Conservation (phyloP, 2,888 invertebrate species). For the Cabera pusaria region DNA sequence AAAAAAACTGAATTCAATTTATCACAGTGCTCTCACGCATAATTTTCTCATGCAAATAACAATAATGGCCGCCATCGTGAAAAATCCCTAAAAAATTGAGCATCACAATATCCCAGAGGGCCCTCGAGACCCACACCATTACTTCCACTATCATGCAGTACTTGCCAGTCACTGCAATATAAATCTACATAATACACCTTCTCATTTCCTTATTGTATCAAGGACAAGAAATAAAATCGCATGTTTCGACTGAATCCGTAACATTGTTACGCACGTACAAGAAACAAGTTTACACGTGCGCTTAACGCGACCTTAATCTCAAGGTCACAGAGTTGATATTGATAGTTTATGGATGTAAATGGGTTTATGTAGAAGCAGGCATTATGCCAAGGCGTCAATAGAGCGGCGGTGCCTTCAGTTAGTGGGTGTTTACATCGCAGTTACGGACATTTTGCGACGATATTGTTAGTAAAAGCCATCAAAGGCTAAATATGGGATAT, state of each 20-base stretch:
- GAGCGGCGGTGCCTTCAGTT: conserved; percentile 35
- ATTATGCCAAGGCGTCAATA: conserved; percentile 44
- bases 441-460: conserved; percentile 38
- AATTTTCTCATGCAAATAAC: conserved; percentile 15
- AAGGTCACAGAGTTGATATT: conserved; percentile 14
- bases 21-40: not conserved
- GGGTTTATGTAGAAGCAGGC: conserved; percentile 31
- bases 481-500: conserved; percentile 16
- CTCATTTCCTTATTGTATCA: not conserved
- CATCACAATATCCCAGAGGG: conserved; percentile 37
- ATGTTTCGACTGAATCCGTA: not conserved
- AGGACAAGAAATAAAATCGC: conserved; percentile 10
- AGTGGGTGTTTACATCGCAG: conserved; percentile 44
- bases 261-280: conserved; percentile 14
- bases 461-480: conserved; percentile 33
- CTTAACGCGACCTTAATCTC: conserved; percentile 5
- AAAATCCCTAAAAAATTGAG: conserved; percentile 29
- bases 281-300: conserved; percentile 3
- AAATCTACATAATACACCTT: conserved; percentile 17
- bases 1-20: no score
- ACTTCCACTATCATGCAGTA: conserved; percentile 39
- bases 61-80: not conserved
- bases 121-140: conserved; percentile 43
- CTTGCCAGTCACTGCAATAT: conserved; percentile 34
- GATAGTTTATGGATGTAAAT: not conserved